Base-by-base conservation (phyloP, 2,113 vertebrate species). In the Azemiops feae region DNA sequence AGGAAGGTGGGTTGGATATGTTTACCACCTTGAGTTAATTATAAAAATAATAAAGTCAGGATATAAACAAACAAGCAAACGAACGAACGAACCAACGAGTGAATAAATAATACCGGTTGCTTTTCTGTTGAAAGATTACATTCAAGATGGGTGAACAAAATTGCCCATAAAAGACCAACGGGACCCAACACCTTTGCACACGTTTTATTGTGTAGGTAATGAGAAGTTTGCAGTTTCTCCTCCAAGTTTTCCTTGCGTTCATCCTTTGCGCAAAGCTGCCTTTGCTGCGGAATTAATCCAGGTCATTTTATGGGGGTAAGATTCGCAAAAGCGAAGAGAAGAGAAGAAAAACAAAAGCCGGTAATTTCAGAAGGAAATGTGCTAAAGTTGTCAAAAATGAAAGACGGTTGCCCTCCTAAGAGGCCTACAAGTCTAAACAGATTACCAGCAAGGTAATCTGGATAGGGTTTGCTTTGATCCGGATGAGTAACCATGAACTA, bases 371-470 rank as follows among this genome's bases (percentile, higher is more conserved):
- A 22, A 43, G 81, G 93, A 94, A 95, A 94, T 92, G 54, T 25
- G 64, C 90, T 94, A 89, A 69, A 87, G 94, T 11, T 91, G 43
- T 93, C 93, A 69, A 58, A 94, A 95, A 95, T 92, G 86, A 95
- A 95, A 96, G 95, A 86, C 64, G 25, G 2, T 54, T 94, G 92
- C 91, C 92, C 95, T 89, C 55, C 64, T 0, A 57, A 94, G 92
- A 96, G 74, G 45, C 85, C 93, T 88, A 55, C 34, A 95, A 95
- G 64, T 96, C 96, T 94, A 96, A 96, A 96, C 93, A 96, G 95
- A 95, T 96, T 93, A 90, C 58, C 30, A 91, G 88, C 95, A 39
- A 94, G 94, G 92, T 96, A 96, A 96, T 95, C 94, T 96, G 95
- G 93, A 95, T 96, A 92, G 27, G 54, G 30, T 90, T 92, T 55